A percentile compares a stretch with the other conserved stretches of the same genome.
Conservation (phyloP, 2,113 vertebrate species). For the Istiophorus platypterus region DNA sequence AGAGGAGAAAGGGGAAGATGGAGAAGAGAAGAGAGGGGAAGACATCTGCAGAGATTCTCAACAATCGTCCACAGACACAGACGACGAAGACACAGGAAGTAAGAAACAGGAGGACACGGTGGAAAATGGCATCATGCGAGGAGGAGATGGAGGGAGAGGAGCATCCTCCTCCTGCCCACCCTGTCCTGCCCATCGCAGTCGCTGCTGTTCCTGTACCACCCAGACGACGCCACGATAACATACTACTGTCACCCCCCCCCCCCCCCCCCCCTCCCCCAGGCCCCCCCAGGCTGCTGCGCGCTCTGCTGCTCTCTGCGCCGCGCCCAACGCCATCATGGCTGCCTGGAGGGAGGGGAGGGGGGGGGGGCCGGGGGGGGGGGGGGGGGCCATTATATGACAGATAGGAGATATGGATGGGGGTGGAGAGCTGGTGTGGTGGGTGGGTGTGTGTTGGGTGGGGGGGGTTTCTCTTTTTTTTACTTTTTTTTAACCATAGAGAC, state of each 20-base stretch:
- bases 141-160: neutral
- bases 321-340: constrained; percentile 81
- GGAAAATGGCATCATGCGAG: neutral
- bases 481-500: no score
- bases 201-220: no score
- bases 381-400: constrained; percentile 54
- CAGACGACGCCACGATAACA: no score
- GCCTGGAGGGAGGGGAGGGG: constrained; percentile 38
- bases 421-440: no score
- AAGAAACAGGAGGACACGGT: neutral
- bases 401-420: constrained; percentile 7
- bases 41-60: neutral
- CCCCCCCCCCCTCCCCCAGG: neutral
- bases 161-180: rapidly evolving
- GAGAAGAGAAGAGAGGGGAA: neutral
- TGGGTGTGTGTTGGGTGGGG: no score
- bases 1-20: neutral
- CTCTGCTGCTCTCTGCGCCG: constrained; percentile 75
- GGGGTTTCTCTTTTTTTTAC: no score
- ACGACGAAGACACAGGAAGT: neutral
- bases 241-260: no score
- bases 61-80: neutral
- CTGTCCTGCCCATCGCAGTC: constrained; percentile 29
- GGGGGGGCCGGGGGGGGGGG: neutral
- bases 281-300: constrained; percentile 63